A percentile compares a stretch with the other conserved stretches of the same genome.
Conservation (phyloP, 1,140 invertebrate species). For the Oedothorax gibbosus region DNA sequence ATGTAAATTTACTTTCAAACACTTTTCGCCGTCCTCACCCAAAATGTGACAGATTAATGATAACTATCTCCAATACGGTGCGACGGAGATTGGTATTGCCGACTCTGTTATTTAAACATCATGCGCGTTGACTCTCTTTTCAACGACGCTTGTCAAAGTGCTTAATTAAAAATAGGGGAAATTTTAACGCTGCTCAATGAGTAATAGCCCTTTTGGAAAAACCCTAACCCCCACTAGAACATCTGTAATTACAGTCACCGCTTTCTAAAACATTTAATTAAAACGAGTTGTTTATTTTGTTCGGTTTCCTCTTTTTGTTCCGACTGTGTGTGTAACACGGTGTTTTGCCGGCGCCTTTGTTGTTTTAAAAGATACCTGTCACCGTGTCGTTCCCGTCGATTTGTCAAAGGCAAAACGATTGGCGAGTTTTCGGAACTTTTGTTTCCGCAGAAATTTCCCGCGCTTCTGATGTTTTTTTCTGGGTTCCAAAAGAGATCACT, state of each 20-base stretch:
- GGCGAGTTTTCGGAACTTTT: not conserved
- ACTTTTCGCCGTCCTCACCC: not conserved
- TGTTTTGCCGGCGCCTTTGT: constrained; percentile 15
- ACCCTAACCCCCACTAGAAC: not conserved
- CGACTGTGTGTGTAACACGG: not conserved
- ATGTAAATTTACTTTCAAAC: constrained; percentile 37
- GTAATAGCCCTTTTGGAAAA: constrained; percentile 44
- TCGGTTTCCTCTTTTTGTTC: constrained; percentile 21
- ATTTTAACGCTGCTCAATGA: constrained; percentile 20
- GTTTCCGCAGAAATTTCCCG: not conserved
- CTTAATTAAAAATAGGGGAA: constrained; percentile 47
- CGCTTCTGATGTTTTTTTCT: not conserved
- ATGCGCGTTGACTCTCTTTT: constrained; percentile 5
- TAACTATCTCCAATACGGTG: constrained; percentile 46
- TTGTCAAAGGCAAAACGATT: constrained; percentile 17
- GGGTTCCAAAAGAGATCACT: no score
- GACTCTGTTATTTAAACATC: constrained; percentile 43
- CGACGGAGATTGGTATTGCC: constrained; percentile 26
- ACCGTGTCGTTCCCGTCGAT: constrained; percentile 15
- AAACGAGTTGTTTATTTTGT: constrained; percentile 37
- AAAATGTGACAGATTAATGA: constrained; percentile 39
- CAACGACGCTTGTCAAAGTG: constrained; percentile 21
- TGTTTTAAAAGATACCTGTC: constrained; percentile 53
- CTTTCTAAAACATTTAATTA: constrained; percentile 52
- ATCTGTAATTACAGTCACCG: constrained; percentile 39